Base-by-base conservation (phyloP, 37 sponge, comb jelly and placozoan genomes). In the Agelas oroides region DNA sequence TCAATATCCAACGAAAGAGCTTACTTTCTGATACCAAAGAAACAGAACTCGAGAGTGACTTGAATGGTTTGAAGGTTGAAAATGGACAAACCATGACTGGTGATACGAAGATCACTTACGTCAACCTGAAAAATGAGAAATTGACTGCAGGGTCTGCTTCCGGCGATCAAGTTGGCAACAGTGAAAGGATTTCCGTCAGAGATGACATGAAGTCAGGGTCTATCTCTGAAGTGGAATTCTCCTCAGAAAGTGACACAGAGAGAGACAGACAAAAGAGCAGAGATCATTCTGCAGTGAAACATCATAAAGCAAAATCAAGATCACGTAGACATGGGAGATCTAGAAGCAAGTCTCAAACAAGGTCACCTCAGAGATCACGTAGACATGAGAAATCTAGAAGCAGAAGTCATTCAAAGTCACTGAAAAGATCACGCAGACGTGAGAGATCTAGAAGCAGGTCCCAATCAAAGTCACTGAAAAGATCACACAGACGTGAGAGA, bases 51-150 rank as follows among this genome's bases (percentile, higher is more conserved):
- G 6, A 8, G 46, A 46, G 46, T 46, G 46, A 46, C 8, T 46
- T 46, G 46, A 46, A 8, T 46, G 53, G 19, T 18, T 2, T 18
- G 24, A 40, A 24, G n/a, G 25, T 39, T 2, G 72, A 39, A 21
- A 23, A 71, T 46, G 46, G 46, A 46, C 6, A 8, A 46, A 46
- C 34, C 5, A 23, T 23, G 19, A 37, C 72, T 20, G 52, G 72
- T 33, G 37, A 24, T n/a, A 11, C 72, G 18, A 71, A 71, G 52
- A 21, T 71, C 72, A 71, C 72, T 11, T 71, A 71, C 16, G 52
- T 40, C 21, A 71, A 71, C 25, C 72, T 71, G 20, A 71, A 71
- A 11, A 46, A 8, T 8, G 8, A 46, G 46, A 46, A 46, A 8
- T 12, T 46, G 46, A 46, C 8, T 46, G 46, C 3, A 46, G 46